phyloP scores from a whole-genome alignment of 1,140 invertebrate genomes.

The Chironomus tepperi region DNA sequence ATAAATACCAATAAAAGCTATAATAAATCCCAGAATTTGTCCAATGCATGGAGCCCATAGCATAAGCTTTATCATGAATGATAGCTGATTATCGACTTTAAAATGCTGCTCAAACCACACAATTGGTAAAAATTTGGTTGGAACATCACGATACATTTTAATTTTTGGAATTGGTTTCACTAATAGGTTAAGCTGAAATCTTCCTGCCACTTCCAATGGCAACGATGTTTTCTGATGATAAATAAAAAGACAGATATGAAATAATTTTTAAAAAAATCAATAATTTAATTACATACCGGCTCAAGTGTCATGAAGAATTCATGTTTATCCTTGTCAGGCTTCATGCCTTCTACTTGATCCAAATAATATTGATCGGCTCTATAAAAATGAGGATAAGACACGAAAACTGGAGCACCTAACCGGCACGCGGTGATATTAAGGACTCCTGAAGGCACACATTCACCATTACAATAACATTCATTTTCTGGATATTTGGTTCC shows the following conservation, averaged over 20 bases:
- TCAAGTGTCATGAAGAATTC: slow-evolving; percentile 66
- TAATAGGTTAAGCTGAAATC: slow-evolving; percentile 68
- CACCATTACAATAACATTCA: slow-evolving; percentile 60
- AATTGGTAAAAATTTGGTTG: slow-evolving; percentile 60
- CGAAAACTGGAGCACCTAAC: slow-evolving; percentile 66
- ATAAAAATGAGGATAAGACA: slow-evolving; percentile 82
- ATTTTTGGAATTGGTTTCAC: slow-evolving; percentile 53
- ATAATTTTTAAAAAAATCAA: neutral
- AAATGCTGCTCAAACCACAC: slow-evolving; percentile 69
- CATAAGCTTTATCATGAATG: slow-evolving; percentile 36
- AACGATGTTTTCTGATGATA: slow-evolving; percentile 52
- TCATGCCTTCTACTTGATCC: slow-evolving; percentile 56
- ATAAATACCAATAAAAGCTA: slow-evolving; percentile 28
- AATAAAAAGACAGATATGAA: neutral
- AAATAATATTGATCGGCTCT: slow-evolving; percentile 60
- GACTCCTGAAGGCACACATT: slow-evolving; percentile 57
- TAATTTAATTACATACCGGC: slow-evolving; percentile 48
- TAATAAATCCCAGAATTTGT: slow-evolving; percentile 35
- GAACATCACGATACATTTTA: slow-evolving; percentile 51
- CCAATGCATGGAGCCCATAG: slow-evolving; percentile 31
- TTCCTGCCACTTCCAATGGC: slow-evolving; percentile 59
- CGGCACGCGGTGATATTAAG: slow-evolving; percentile 62
- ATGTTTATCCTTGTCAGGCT: slow-evolving; percentile 58
- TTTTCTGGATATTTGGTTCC: slow-evolving; percentile 51
- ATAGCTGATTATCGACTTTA: slow-evolving; percentile 46